phyloP scores from a whole-genome alignment of 2,888 invertebrate genomes.

The Morpho deidamia region DNA sequence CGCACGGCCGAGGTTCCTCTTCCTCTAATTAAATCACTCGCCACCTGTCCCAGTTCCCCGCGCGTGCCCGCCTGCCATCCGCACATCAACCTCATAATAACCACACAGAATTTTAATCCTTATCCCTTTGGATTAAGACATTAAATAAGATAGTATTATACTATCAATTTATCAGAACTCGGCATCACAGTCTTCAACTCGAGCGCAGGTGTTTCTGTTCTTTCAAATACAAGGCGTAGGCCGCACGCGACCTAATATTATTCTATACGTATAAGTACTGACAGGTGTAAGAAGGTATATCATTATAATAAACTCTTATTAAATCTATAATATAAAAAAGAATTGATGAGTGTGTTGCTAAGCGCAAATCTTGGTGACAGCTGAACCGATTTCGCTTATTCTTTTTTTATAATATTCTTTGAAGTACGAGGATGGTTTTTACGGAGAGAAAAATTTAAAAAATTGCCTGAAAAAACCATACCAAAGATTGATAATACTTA shows the following conservation, averaged over 20 bases:
- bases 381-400: too few relatives aligned
- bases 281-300: too few relatives aligned
- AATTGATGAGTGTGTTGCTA: too few relatives aligned
- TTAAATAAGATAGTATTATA: background rate
- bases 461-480: too few relatives aligned
- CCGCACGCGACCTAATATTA: conserved; percentile 14
- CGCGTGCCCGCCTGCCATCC: conserved; percentile 39
- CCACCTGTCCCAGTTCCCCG: conserved; percentile 49
- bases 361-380: too few relatives aligned
- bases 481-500: too few relatives aligned
- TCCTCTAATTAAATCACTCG: conserved; percentile 59
- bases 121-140: background rate
- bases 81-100: background rate
- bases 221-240: conserved; percentile 10
- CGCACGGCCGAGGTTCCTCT: conserved; percentile 34
- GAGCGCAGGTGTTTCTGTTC: conserved; percentile 26
- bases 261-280: background rate
- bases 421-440: too few relatives aligned
- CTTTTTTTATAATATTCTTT: too few relatives aligned
- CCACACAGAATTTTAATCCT: background rate
- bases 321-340: too few relatives aligned
- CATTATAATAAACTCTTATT: too few relatives aligned
- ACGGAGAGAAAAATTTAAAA: too few relatives aligned
- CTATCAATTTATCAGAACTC: conserved; percentile 19
- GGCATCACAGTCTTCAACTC: conserved; percentile 23